Percentiles rank a stretch among this genome's conserved stretches.
These are phyloP conservation scores for Champsocephalus esox DNA, from an alignment of 2,797 vertebrate species.

Conservation along the genomic window DNA sequence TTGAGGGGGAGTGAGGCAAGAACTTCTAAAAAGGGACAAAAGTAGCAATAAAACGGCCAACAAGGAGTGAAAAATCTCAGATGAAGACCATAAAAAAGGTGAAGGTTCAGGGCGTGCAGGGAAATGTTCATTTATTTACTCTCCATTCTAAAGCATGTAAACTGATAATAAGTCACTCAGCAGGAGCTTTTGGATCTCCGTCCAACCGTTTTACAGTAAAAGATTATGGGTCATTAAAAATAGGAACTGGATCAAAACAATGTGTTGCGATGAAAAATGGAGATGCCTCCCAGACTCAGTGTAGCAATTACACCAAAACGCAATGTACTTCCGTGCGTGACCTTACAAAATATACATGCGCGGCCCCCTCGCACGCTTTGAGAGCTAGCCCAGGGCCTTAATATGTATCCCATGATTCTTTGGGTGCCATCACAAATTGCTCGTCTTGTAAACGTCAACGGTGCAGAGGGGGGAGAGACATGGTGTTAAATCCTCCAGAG, in stretches of 20 bases:
- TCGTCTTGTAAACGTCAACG: slow-evolving; percentile 72
- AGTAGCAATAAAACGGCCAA: slow-evolving; percentile 28
- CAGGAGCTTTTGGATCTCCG: slow-evolving; percentile 49
- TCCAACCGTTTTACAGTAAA: slow-evolving; percentile 67
- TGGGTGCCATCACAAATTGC: slow-evolving; percentile 34
- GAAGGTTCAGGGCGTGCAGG: slow-evolving; percentile 46
- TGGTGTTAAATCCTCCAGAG: slow-evolving; percentile 63
- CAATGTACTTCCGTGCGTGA: slow-evolving; percentile 21
- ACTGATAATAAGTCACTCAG: slow-evolving; percentile 66
- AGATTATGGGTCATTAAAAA: slow-evolving; percentile 72
- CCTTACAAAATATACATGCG: slow-evolving; percentile 10
- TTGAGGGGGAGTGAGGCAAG: not conserved
- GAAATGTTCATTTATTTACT: slow-evolving; percentile 65
- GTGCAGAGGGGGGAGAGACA: slow-evolving; percentile 1
- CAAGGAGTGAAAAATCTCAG: slow-evolving; percentile 40
- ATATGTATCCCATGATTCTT: slow-evolving; percentile 48
- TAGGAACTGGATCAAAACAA: slow-evolving; percentile 75
- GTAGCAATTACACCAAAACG: slow-evolving; percentile 13
- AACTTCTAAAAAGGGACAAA: slow-evolving; percentile 25
- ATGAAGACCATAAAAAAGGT: slow-evolving; percentile 40
- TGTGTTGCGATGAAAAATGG: slow-evolving; percentile 57
- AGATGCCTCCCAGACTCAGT: slow-evolving; percentile 14
- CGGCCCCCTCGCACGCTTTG: not conserved
- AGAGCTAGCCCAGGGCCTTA: not conserved
- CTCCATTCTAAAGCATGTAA: slow-evolving; percentile 47